Base-by-base conservation (phyloP, 2,113 vertebrate species). In the Sylvia atricapilla region DNA sequence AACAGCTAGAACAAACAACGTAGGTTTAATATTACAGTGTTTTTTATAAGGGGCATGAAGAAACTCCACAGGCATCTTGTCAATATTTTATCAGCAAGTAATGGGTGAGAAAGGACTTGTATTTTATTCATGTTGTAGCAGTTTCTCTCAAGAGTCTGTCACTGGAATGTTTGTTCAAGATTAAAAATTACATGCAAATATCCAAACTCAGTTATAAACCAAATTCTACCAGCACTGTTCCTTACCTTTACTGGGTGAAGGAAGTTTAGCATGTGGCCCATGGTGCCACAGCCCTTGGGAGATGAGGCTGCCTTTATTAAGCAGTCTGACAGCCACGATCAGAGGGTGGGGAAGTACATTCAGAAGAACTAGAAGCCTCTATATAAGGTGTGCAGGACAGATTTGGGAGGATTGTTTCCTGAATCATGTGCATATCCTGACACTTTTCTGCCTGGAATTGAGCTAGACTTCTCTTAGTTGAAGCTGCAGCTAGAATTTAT, bases 1-100 rank as follows among this genome's bases (percentile, higher is more conserved):
- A 99, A 81, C 98, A 99, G 80, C 98, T 96, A 83, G 99, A 99
- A 82, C 98, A 98, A 93, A 97, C 98, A 93, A 98, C 98, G 99
- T 99, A 99, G 98, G 98, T 98, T 96, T 59, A 90, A 88, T 64
- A 91, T 96, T 88, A 53, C 86, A 50, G 90, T 89, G 55, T 52
- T 96, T 90, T 91, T 85, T 70, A 52, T 86, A 59, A 78, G 52
- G 80, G 94, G 62, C 35, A 1, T 44, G 86, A 90, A 93, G 89
- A 90, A 86, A 59, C 52, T 88, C 83, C 84, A 33, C 87, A 82
- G 62, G 81, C 78, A 67, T 46, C 66, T 64, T 93, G 33, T 77
- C 73, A 66, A 6, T 81, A 21, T 64, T 84, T 93, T 80, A 60
- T 88, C 76, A 63, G 59, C 70, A 46, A 73, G 67, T 20, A 8